A percentile compares a stretch with the other conserved stretches of the same genome.
phyloP scores from a whole-genome alignment of 2,113 vertebrate species.

The Fregetta grallaria region DNA sequence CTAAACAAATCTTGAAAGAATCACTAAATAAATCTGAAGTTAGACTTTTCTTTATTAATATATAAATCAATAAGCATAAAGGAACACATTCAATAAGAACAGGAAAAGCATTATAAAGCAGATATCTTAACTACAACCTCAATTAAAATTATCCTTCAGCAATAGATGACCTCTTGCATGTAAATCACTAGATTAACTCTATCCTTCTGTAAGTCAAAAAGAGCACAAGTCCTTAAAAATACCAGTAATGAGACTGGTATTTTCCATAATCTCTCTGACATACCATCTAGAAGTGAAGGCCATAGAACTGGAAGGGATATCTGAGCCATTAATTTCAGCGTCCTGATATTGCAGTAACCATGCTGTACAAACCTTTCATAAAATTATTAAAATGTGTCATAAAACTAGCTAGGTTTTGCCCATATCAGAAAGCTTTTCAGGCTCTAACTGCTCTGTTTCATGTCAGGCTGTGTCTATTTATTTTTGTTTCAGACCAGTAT shows the following conservation, averaged over 20 bases:
- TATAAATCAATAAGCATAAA: slow-evolving; percentile 37
- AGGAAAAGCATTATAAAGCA: background rate
- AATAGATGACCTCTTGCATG: background rate
- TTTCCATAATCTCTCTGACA: background rate
- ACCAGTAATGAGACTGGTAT: background rate
- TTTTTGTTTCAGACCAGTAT: background rate
- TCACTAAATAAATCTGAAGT: background rate
- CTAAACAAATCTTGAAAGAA: slow-evolving; percentile 24
- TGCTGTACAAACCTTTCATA: background rate
- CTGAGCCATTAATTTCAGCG: background rate
- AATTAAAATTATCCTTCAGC: slow-evolving; percentile 51
- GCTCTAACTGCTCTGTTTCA: background rate
- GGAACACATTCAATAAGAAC: slow-evolving; percentile 11
- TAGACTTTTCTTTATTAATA: slow-evolving; percentile 40
- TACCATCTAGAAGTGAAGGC: background rate
- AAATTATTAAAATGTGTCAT: background rate
- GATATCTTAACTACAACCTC: slow-evolving; percentile 34
- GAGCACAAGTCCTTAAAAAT: background rate
- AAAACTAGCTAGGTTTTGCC: background rate
- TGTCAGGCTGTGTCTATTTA: background rate
- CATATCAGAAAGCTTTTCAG: background rate
- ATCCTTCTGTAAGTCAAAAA: background rate
- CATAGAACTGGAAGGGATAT: background rate
- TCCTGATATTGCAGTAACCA: background rate
- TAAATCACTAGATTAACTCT: slow-evolving; percentile 5